phyloP scores from a whole-genome alignment of 2,797 vertebrate genomes.

The Peromyscus attwateri region DNA sequence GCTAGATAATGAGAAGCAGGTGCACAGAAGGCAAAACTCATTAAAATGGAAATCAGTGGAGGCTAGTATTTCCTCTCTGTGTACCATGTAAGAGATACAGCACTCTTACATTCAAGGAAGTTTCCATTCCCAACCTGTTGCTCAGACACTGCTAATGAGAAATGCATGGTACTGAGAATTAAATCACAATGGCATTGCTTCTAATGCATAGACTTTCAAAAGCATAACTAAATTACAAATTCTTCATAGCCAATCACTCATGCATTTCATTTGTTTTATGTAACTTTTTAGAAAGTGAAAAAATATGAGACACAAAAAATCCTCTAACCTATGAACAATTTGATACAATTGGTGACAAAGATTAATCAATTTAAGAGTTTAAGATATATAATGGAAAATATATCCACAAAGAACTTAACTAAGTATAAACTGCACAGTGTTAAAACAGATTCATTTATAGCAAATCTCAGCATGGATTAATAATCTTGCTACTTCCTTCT shows the following conservation, averaged over 20 bases:
- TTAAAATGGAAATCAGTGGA: constrained; percentile 77
- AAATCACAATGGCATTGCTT: constrained; percentile 71
- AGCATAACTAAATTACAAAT: background rate
- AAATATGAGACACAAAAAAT: background rate
- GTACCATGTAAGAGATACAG: constrained; percentile 64
- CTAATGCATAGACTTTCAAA: constrained; percentile 74
- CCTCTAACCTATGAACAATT: background rate
- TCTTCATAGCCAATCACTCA: background rate
- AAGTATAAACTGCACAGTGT: background rate
- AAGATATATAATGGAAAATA: background rate
- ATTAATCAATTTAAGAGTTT: constrained; percentile 19
- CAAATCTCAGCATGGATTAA: background rate
- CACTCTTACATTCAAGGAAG: constrained; percentile 58
- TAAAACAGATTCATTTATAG: background rate
- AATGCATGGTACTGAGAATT: constrained; percentile 69
- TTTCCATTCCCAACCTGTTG: constrained; percentile 77
- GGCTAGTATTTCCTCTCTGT: constrained; percentile 57
- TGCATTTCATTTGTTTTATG: background rate
- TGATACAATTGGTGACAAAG: background rate
- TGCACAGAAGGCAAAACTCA: constrained; percentile 76
- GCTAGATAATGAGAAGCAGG: constrained; percentile 79
- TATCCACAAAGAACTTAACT: background rate
- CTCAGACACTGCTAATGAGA: constrained; percentile 76
- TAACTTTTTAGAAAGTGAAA: background rate
- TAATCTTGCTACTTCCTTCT: constrained; percentile 4